Base-by-base conservation (phyloP, 2,888 invertebrate genomes). In the Platypus cylindrus region DNA sequence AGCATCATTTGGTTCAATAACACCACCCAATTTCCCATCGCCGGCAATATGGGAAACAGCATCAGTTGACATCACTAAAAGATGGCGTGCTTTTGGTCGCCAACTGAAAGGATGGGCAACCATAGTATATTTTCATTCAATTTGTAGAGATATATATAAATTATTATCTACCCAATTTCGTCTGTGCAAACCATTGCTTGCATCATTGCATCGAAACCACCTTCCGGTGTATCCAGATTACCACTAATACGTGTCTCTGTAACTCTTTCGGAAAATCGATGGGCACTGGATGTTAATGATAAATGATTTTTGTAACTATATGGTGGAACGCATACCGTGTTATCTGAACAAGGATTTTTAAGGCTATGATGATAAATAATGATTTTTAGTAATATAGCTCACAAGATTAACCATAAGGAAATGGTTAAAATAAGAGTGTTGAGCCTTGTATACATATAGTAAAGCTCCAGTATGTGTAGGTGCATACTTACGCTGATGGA, bases 171-270 rank as follows among this genome's bases (percentile, higher is more conserved):
- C 9, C 79, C 80, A 47, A 87, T 79, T 46, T 71, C 59, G 9
- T 75, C 49, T 44, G 70, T 61, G 49, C 81, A 81, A 3, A 74
- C 77, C 39, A 89, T 77, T 1, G 75, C 80, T 62, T 90, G 91
- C 67, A 90, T 81, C 16, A 91, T 67, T 3, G 85, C 91, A 56
- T 91, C 90, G 30, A 91, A 71, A 1, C 87, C 85, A 5, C 87
- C 86, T 62, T 90, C 89, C 0, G 63, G 63, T 5, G 56, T 41
- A 38, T 60, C 58, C 35, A 76, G 53, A 58, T 75, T 76, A 2
- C 55, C 57, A 2, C 72, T 72, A 16, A 64, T 55, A 4, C 54
- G 45, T 1, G 66, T 64, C 1, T 52, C 44, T 1, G 30, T 36
- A 2, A 77, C 61, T 29, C 56, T 48, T 0, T 48, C 38, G 45